Evolutionary conservation across 2,113 vertebrate genomes (phyloP).

Genomic region (Burhinus bistriatus): DNA sequence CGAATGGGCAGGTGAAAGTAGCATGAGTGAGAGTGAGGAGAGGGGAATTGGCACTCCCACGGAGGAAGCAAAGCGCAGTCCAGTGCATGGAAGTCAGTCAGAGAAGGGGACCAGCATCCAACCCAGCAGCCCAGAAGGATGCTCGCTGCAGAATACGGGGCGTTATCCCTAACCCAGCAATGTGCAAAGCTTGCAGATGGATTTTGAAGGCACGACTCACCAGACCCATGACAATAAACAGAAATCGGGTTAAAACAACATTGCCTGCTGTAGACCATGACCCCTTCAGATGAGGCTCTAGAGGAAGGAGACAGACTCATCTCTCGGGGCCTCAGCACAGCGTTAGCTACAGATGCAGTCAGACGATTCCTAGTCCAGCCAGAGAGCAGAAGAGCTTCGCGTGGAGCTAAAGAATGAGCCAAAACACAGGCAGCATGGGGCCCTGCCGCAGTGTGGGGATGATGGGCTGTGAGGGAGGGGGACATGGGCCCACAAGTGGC

Average conservation of each 20-base stretch:
- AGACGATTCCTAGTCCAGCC: background rate
- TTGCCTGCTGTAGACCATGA: background rate
- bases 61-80: background rate
- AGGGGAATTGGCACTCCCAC: background rate
- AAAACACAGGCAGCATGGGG: accelerated
- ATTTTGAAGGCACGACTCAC: background rate
- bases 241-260: background rate
- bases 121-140: background rate
- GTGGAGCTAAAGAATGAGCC: background rate
- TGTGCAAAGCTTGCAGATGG: background rate
- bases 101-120: background rate
- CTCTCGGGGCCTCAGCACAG: background rate
- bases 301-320: background rate
- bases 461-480: background rate
- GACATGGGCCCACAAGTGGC: background rate
- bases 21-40: background rate
- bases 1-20: background rate
- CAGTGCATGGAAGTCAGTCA: background rate
- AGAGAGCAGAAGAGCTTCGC: background rate
- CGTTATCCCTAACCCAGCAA: background rate
- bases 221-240: background rate
- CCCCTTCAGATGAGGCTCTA: background rate
- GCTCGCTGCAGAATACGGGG: accelerated
- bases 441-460: background rate
- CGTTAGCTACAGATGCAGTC: background rate